A percentile compares a stretch with the other conserved stretches of the same genome.
phyloP scores from a whole-genome alignment of 1,140 invertebrate genomes.

The Notospermus geniculatus region DNA sequence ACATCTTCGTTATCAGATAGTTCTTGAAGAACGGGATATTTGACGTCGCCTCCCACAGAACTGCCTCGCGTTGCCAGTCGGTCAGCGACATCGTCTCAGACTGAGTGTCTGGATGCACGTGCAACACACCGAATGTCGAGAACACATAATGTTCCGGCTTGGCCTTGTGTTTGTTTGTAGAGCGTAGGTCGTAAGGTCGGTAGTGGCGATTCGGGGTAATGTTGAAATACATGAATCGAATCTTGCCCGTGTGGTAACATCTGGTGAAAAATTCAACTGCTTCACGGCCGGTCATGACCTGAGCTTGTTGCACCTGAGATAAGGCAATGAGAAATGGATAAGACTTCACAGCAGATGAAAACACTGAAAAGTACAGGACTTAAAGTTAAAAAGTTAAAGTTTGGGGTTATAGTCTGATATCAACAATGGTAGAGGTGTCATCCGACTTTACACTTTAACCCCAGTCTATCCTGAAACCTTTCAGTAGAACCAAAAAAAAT shows the following conservation, averaged over 20 bases:
- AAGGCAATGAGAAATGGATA: too few relatives aligned
- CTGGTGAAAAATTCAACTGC: constrained; percentile 50
- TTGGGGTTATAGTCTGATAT: too few relatives aligned
- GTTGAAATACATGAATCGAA: constrained; percentile 52
- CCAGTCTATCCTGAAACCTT: too few relatives aligned
- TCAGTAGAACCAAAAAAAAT: too few relatives aligned
- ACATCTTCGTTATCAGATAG: constrained; percentile 45
- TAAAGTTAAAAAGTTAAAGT: too few relatives aligned
- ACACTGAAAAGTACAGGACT: too few relatives aligned
- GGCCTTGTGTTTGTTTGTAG: constrained; percentile 46
- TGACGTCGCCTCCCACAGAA: constrained; percentile 46
- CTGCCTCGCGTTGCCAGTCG: constrained; percentile 52
- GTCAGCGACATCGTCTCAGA: constrained; percentile 44
- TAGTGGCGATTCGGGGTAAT: constrained; percentile 40
- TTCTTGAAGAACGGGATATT: constrained; percentile 53
- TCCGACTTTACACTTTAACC: too few relatives aligned
- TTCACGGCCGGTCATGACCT: constrained; percentile 47
- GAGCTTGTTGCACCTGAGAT: neutral
- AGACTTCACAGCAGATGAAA: too few relatives aligned
- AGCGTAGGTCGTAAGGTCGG: constrained; percentile 48
- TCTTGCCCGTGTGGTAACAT: constrained; percentile 47
- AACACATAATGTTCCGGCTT: constrained; percentile 51
- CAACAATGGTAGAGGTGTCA: too few relatives aligned
- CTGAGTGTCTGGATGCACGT: constrained; percentile 42
- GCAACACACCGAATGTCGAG: constrained; percentile 53